Conservation (phyloP, 2,797 vertebrate species). For the Sparidentex hasta region DNA sequence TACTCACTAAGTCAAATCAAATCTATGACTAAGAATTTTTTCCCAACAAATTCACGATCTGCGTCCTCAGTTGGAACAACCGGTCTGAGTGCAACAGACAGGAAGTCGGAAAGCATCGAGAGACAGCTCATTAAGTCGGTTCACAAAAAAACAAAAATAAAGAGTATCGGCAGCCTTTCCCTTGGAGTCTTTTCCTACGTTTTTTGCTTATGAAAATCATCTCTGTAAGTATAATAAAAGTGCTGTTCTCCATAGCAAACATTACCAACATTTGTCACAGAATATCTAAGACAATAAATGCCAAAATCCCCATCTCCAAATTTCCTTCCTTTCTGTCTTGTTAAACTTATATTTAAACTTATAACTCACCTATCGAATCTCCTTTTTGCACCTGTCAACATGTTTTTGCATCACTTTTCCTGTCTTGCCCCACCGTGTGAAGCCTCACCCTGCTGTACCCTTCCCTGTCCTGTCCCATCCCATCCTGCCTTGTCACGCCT, state of each 20-base stretch:
- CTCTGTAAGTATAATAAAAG: constrained; percentile 2
- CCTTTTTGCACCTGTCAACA: constrained; percentile 34
- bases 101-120: background rate
- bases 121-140: background rate
- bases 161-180: background rate
- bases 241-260: background rate
- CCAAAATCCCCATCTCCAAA: background rate
- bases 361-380: background rate
- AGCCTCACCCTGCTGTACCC: constrained; percentile 6
- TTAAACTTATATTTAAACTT: background rate
- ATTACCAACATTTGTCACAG: background rate
- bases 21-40: background rate
- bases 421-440: constrained; percentile 1
- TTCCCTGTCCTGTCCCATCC: constrained; percentile 34
- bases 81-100: background rate
- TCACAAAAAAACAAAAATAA: constrained; percentile 2
- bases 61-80: background rate
- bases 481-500: constrained; percentile 32
- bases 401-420: constrained; percentile 23
- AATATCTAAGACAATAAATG: background rate
- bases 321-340: background rate
- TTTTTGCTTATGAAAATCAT: background rate
- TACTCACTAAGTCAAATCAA: background rate
- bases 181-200: background rate
- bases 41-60: background rate